Conservation (phyloP, 2,888 invertebrate genomes). For the Aleiodes testaceus region DNA sequence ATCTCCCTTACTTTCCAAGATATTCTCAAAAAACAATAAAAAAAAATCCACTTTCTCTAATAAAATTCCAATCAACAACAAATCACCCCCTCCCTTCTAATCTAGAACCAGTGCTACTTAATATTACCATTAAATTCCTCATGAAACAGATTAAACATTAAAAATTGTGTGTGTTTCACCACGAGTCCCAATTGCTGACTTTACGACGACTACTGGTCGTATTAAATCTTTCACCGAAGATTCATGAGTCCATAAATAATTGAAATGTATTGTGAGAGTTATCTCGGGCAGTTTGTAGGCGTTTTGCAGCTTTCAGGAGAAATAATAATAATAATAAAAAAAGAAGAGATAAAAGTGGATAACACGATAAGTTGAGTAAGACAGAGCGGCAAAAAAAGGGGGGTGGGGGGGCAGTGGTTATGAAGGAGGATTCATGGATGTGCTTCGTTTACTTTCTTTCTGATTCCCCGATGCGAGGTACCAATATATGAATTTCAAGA, state of each 20-base stretch:
- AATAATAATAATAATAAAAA: no score
- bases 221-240: conserved; percentile 54
- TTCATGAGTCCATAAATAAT: conserved; percentile 56
- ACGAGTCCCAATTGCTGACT: conserved; percentile 46
- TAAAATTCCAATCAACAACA: no score
- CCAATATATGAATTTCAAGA: conserved; percentile 42
- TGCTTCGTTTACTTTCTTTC: not conserved
- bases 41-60: no score
- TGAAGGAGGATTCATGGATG: conserved; percentile 34
- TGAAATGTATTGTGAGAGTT: conserved; percentile 49
- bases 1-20: no score
- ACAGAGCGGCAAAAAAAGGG: conserved; percentile 25
- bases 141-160: conserved; percentile 49
- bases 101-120: no score
- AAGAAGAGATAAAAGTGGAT: not conserved
- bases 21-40: no score
- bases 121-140: no score
- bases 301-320: not conserved
- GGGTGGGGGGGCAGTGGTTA: conserved; percentile 9
- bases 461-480: conserved; percentile 30
- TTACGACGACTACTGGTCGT: conserved; percentile 53
- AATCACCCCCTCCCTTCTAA: no score
- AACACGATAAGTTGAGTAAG: conserved; percentile 23
- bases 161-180: conserved; percentile 48
- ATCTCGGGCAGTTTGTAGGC: conserved; percentile 42